Base-by-base conservation (phyloP, 2,888 invertebrate genomes). In the Ditylenchus weischeri region DNA sequence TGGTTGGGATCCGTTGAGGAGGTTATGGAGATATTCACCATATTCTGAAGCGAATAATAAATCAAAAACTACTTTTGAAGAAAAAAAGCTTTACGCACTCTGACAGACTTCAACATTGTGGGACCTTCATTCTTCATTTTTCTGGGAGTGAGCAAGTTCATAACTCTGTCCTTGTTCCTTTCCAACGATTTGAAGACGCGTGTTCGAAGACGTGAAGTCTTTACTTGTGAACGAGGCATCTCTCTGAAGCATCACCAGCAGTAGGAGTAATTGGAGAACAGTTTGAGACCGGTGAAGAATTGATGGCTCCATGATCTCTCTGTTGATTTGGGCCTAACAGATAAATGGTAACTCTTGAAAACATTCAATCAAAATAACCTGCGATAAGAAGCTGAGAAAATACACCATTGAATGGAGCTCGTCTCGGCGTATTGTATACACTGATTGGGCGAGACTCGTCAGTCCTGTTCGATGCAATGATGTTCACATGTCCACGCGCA, bases 21-120 rank as follows among this genome's bases (percentile, higher is more conserved):
- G 4, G 89, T 89, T 58, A 89, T 88, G 8, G 89, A 89, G 60
- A 90, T 88, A 82, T 90, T 90, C 79, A 88, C 88, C 75, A 89
- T 84, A 67, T 88, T 88, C 88, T 88, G 77, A 43, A 84, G 83
- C n/a, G 64, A 62, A 15, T 23, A 8, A 43, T 15, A 1, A 43
- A 43, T 15, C 8, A 43, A 43, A 54, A 43, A 23, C 15, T 38
- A 36, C 29, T 15, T 23, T 15, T 19, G 23, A 51, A 49, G 35
- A 43, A 8, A 43, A 18, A 57, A 43, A 43, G 15, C 1, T 15
- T 13, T 2, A 59, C 63, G 15, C 48, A 77, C 76, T 43, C 66
- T 69, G 4, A 66, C 64, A 18, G 54, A 57, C 49, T 71, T 75
- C 23, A 75, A 57, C 36, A 58, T 64, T 19, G 61, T 50, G 18